Base-by-base conservation (phyloP, 1,140 invertebrate species). In the Aphaenogaster ashmeadi region DNA sequence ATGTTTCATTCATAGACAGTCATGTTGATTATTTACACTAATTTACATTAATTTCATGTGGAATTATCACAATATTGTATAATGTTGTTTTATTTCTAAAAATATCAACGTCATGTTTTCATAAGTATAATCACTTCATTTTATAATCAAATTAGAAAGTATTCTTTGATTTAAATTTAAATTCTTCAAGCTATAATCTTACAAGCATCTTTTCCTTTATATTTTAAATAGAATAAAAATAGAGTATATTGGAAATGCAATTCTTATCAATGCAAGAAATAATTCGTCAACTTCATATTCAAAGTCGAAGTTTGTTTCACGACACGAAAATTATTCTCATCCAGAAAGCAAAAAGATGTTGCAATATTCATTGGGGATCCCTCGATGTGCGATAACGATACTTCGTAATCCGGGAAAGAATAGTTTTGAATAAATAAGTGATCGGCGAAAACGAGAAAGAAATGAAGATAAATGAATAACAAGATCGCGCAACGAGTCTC, bases 401-500 rank as follows among this genome's bases (percentile, higher is more conserved):
- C 21, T 54, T 11, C 47, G 21, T 72, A 72, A 81, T 81, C 18
- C 38, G 6, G 9, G 36, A 38, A 83, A 72, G 41, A 83, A 83
- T 83, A 83, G 41, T 83, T 83, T 83, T 83, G 80, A 83, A 83
- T 83, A 83, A 74, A 83, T 74, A 74, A 83, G 27, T 38, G 15
- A 72, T n/a, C 27, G 64, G 3, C 38, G 27, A 56, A 74, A 58
- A 58, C 18, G 36, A n/a, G 52, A 58, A 69, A 44, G 38, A 83
- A 72, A 72, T 33, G 27, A 62, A 83, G 41, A 83, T 83, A 83
- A 83, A 83, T 83, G 54, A 83, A 74, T 74, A 83, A 83, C 38
- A 41, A 81, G 36, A 54, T 64, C 38, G 44, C 27, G 27, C 41
- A 41, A 64, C 41, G 2, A 6, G n/a, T 33, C 18, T 47, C 27